A percentile compares a stretch with the other conserved stretches of the same genome.
These are phyloP conservation scores for Scaeva pyrastri DNA, from an alignment of 2,888 invertebrate genomes.

Conservation along the genomic window DNA sequence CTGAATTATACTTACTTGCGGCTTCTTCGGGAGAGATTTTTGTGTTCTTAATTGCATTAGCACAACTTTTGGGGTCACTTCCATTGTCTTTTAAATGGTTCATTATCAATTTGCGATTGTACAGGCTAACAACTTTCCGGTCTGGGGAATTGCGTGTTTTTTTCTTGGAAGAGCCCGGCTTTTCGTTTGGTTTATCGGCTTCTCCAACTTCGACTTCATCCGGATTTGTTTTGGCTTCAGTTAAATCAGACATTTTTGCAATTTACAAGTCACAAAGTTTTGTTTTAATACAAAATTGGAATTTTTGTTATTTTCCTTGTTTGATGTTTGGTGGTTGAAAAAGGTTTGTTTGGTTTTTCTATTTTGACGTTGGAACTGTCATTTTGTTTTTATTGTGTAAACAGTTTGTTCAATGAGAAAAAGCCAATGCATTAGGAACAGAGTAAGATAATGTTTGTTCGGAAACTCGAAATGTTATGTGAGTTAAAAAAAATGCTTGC, in stretches of 20 bases:
- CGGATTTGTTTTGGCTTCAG: not conserved
- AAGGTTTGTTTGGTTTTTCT: conserved; percentile 8
- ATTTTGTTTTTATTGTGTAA: not conserved
- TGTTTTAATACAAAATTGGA: not conserved
- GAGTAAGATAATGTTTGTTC: too few relatives aligned
- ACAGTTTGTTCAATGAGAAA: not conserved
- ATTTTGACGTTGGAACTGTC: conserved; percentile 16
- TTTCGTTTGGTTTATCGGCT: not conserved
- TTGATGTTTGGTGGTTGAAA: not conserved
- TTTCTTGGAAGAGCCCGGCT: conserved; percentile 42
- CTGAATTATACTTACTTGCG: conserved; percentile 39
- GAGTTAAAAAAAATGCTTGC: too few relatives aligned
- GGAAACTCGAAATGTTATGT: too few relatives aligned
- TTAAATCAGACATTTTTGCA: conserved; percentile 48
- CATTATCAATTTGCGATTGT: conserved; percentile 63
- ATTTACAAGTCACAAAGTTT: not conserved
- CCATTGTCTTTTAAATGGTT: conserved; percentile 53
- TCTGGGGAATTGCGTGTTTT: conserved; percentile 5
- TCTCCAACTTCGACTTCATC: not conserved
- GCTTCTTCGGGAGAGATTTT: conserved; percentile 44
- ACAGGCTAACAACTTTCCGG: conserved; percentile 48
- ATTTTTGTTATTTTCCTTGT: conserved; percentile 26
- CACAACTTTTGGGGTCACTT: conserved; percentile 43
- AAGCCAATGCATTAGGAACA: not conserved
- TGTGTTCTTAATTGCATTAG: conserved; percentile 25